Percentiles rank a stretch among this genome's conserved stretches.
phyloP scores from a whole-genome alignment of 2,888 invertebrate genomes.

The Ditula angustiorana region DNA sequence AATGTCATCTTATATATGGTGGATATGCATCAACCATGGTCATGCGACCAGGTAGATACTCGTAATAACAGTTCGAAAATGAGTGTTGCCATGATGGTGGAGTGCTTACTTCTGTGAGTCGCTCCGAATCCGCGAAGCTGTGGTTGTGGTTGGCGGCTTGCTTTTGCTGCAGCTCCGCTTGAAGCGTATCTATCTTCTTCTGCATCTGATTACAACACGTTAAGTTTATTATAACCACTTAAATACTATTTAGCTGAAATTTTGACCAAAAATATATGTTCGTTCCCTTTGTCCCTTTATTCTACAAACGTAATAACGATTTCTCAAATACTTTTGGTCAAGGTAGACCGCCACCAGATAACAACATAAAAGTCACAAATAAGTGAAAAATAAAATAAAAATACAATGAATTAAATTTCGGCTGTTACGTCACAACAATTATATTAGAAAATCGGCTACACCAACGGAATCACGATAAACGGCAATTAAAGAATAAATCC shows the following conservation, averaged over 20 bases:
- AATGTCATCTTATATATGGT: no score
- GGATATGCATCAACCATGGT: no score
- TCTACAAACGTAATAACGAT: background rate
- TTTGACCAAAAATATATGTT: background rate
- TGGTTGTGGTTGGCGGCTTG: conserved; percentile 63
- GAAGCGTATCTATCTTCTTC: conserved; percentile 78
- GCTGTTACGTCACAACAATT: background rate
- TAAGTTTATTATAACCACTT: background rate
- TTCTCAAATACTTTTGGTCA: background rate
- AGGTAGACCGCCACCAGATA: conserved; percentile 22
- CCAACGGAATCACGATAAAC: background rate
- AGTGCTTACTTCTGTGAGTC: conserved; percentile 67
- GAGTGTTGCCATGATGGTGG: no score
- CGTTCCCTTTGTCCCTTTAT: background rate
- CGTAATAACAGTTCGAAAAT: background rate
- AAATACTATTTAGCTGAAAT: background rate
- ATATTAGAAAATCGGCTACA: background rate
- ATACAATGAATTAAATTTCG: background rate
- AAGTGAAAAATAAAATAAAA: background rate
- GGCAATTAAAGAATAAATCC: background rate
- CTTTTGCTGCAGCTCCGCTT: conserved; percentile 73
- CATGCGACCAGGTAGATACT: no score
- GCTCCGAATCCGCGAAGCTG: conserved; percentile 72
- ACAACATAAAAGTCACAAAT: background rate
- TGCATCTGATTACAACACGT: conserved; percentile 69